Percentiles rank a stretch among this genome's conserved stretches.
phyloP scores from a whole-genome alignment of 2,113 vertebrate species.

The Brachyhypopomus occidentalis region DNA sequence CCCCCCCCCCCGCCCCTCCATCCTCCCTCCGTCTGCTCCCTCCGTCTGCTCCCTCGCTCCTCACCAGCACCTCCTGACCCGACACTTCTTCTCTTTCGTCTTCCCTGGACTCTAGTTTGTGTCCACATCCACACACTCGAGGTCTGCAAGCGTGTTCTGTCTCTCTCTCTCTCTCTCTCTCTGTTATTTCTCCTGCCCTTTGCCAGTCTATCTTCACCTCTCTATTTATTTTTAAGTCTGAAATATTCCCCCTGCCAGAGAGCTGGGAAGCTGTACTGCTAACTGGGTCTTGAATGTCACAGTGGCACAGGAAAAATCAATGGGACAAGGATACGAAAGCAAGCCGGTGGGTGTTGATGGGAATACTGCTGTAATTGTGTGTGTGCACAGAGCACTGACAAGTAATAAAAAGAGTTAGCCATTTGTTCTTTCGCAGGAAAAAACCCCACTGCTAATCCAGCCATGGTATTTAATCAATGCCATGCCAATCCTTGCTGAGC shows the following conservation, averaged over 20 bases:
- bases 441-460: neutral
- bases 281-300: conserved; percentile 68
- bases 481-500: neutral
- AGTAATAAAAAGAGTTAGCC: conserved; percentile 5
- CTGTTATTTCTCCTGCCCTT: neutral
- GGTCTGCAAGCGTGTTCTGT: neutral
- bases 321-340: conserved; percentile 58
- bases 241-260: conserved; percentile 52
- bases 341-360: neutral
- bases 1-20: neutral
- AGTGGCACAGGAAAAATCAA: conserved; percentile 63
- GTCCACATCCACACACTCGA: neutral
- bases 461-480: neutral
- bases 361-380: conserved; percentile 27
- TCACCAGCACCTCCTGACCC: neutral
- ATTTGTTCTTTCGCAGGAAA: conserved; percentile 6
- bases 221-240: conserved; percentile 54
- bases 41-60: conserved; percentile 30
- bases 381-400: conserved; percentile 12
- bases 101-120: neutral
- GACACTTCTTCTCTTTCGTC: neutral
- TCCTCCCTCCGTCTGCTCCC: neutral
- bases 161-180: neutral
- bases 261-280: conserved; percentile 60
- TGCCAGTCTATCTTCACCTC: neutral